These are phyloP conservation scores for Hololepta plana DNA, from an alignment of 2,888 invertebrate genomes.

Conservation along the genomic window DNA sequence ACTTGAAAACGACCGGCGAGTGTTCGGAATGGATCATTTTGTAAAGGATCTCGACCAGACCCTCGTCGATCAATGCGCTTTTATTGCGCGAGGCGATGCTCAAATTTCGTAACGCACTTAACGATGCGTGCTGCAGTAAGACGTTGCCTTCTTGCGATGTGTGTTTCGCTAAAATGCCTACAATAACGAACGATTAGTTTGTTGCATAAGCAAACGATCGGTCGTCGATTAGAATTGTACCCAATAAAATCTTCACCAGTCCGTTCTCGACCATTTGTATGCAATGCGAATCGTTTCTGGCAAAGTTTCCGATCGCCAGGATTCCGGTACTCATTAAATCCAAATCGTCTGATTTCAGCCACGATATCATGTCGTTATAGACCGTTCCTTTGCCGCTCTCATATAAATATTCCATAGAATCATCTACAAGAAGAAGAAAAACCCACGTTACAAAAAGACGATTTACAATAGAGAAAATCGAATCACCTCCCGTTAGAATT, in stretches of 20 bases:
- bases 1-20: constrained; percentile 68
- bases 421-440: constrained; percentile 37
- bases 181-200: constrained; percentile 8
- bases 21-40: constrained; percentile 51
- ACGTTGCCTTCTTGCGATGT: constrained; percentile 42
- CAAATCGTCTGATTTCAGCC: constrained; percentile 56
- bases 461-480: constrained; percentile 4
- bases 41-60: constrained; percentile 53
- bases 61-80: constrained; percentile 47
- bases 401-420: constrained; percentile 74
- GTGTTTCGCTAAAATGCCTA: constrained; percentile 32
- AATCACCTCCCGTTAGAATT: constrained; percentile 65
- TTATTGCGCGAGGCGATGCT: constrained; percentile 62
- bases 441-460: no score
- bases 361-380: constrained; percentile 52
- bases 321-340: constrained; percentile 69
- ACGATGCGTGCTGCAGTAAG: constrained; percentile 48
- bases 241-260: constrained; percentile 51
- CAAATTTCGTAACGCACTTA: constrained; percentile 64
- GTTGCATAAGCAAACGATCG: not conserved
- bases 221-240: constrained; percentile 26
- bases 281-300: constrained; percentile 71
- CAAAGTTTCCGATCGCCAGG: constrained; percentile 78
- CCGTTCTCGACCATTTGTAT: constrained; percentile 63
- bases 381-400: constrained; percentile 52